These are phyloP conservation scores for Pilophorus perplexus DNA, from an alignment of 2,888 invertebrate genomes.

Conservation along the genomic window DNA sequence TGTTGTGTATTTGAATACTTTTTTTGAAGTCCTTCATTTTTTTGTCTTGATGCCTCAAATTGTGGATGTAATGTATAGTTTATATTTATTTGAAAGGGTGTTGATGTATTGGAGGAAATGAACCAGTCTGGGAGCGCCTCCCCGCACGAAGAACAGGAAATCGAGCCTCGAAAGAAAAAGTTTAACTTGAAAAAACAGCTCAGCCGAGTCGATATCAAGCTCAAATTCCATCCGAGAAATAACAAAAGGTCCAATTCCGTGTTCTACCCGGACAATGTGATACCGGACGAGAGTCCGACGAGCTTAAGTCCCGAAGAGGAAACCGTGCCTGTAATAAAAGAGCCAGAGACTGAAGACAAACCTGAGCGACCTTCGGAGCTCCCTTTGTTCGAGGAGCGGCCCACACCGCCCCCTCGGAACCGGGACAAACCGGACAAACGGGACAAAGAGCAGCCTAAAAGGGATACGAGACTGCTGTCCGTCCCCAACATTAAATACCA, in stretches of 20 bases:
- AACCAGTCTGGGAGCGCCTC: conserved; percentile 44
- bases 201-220: conserved; percentile 72
- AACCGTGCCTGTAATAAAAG: conserved; percentile 47
- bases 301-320: conserved; percentile 50
- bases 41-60: conserved; percentile 11
- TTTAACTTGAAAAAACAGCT: conserved; percentile 73
- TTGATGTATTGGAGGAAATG: conserved; percentile 44
- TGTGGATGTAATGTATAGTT: conserved; percentile 30
- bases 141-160: conserved; percentile 37
- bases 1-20: too few relatives aligned
- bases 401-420: conserved; percentile 47
- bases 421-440: conserved; percentile 46
- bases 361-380: conserved; percentile 63
- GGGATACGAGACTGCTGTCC: conserved; percentile 69
- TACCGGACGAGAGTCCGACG: conserved; percentile 54
- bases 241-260: conserved; percentile 51
- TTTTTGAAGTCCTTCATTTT: too few relatives aligned
- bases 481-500: conserved; percentile 66
- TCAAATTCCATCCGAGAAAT: conserved; percentile 54
- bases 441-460: conserved; percentile 48
- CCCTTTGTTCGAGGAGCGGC: conserved; percentile 58
- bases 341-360: conserved; percentile 49
- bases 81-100: conserved; percentile 45
- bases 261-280: conserved; percentile 53
- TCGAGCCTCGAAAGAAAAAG: conserved; percentile 42